Base-by-base conservation (phyloP, 2,888 invertebrate species). In the Phrixothrix hirtus region DNA sequence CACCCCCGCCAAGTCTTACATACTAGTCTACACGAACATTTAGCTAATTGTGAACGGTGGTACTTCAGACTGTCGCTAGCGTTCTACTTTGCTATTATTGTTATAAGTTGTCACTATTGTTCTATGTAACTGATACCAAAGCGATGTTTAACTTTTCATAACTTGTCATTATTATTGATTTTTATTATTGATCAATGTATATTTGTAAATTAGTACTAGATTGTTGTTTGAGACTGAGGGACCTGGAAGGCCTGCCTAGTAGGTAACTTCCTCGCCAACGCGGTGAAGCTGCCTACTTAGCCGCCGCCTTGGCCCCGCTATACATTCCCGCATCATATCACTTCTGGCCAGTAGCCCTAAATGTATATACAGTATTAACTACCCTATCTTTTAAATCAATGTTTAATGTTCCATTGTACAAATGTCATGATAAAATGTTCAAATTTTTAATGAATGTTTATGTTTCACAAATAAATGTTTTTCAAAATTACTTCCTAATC, bases 51-150 rank as follows among this genome's bases (percentile, higher is more conserved):
- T 44, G 53, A 52, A 55, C 46, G 44, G 36, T 55, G 55, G 55
- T 46, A 44, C 41, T 50, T 39, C 43, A 37, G 42, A 46, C 46
- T 41, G 34, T 45, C 21, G 37, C 42, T 38, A 57, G 44, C 52
- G 47, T 55, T 55, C 45, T 53, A 53, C 36, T 59, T 58, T n/a
- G 51, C 50, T 59, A 58, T 59, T 57, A 51, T 46, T 53, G 49
- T 56, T 55, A 61, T 56, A 57, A 56, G 55, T 59, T 58, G 55
- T 59, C 53, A 59, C 51, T 63, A 68, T 72, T 75, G 71, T 74
- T 75, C 70, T 70, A 72, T 74, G 76, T 75, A 76, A 76, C 75
- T 72, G 74, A 77, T 76, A 76, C 77, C 77, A 77, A 77, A 77
- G 77, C 76, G 75, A 75, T 76, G 75, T 76, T 75, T 74, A 72